phyloP scores from a whole-genome alignment of 2,888 invertebrate species.

The Busseola fusca region DNA sequence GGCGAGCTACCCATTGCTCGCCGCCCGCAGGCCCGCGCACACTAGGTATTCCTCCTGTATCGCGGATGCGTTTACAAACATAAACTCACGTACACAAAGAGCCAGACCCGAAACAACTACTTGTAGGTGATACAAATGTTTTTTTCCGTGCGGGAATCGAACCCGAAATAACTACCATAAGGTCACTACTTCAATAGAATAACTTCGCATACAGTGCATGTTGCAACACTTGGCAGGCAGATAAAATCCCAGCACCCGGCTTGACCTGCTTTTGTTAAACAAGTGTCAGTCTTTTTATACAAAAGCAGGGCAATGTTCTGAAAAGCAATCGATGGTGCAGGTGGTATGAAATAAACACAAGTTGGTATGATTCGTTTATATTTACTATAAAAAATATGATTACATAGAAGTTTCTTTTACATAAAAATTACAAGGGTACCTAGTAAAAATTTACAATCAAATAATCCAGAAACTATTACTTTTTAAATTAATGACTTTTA shows the following conservation, averaged over 20 bases:
- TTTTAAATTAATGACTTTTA: slow-evolving; percentile 39
- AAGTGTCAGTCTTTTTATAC: not conserved
- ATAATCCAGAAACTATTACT: slow-evolving; percentile 42
- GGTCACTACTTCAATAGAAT: not conserved
- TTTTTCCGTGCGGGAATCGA: too few species aligned
- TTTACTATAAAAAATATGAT: slow-evolving; percentile 75
- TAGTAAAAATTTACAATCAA: slow-evolving; percentile 50
- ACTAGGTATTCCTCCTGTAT: too few species aligned
- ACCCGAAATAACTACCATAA: not conserved
- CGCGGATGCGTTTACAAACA: too few species aligned
- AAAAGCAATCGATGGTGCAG: slow-evolving; percentile 12
- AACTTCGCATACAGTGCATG: not conserved
- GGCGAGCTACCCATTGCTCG: too few species aligned
- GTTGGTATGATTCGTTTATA: slow-evolving; percentile 63
- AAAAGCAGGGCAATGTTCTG: not conserved
- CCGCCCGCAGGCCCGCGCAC: too few species aligned
- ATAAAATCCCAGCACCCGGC: not conserved
- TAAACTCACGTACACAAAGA: too few species aligned
- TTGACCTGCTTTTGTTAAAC: too few species aligned
- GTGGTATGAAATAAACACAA: slow-evolving; percentile 41
- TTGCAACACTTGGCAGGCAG: not conserved
- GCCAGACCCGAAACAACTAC: too few species aligned
- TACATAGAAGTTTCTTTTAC: slow-evolving; percentile 68
- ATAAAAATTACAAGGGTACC: slow-evolving; percentile 57
- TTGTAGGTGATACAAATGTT: too few species aligned